Conservation (phyloP, 2,888 invertebrate genomes). For the Molanna angustata region DNA sequence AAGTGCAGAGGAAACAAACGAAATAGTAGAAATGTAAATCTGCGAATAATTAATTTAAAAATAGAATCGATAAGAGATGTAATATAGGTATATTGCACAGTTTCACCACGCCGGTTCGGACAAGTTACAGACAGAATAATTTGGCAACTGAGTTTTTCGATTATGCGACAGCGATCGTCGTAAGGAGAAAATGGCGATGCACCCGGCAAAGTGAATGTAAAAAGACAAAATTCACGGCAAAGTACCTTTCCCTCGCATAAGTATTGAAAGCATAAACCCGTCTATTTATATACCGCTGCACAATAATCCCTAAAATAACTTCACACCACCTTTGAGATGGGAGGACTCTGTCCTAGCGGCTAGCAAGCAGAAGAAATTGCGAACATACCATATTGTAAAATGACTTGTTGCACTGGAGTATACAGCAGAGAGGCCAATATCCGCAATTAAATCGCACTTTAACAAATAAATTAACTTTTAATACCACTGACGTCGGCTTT, state of each 20-base stretch:
- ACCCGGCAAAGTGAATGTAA: background rate
- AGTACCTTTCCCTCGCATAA: background rate
- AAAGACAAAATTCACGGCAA: background rate
- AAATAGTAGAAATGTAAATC: too few species aligned
- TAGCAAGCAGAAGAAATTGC: slow-evolving; percentile 5
- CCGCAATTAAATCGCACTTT: slow-evolving; percentile 2
- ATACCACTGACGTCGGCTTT: slow-evolving; percentile 12
- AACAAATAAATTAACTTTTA: background rate
- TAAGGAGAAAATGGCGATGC: slow-evolving; percentile 19
- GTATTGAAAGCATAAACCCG: slow-evolving; percentile 5
- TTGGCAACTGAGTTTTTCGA: slow-evolving; percentile 9
- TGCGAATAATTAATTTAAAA: too few species aligned
- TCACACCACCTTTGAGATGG: slow-evolving; percentile 12
- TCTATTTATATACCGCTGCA: slow-evolving; percentile 25
- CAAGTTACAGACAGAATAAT: slow-evolving; percentile 10
- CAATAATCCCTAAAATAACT: slow-evolving; percentile 28
- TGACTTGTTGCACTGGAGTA: slow-evolving; percentile 5
- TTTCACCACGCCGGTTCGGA: slow-evolving; percentile 1
- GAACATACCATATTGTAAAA: slow-evolving; percentile 17
- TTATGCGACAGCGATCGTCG: slow-evolving; percentile 5
- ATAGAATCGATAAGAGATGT: background rate
- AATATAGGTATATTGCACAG: background rate
- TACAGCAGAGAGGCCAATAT: background rate
- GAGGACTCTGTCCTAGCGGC: background rate
- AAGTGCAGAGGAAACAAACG: too few species aligned